A percentile compares a stretch with the other conserved stretches of the same genome.
phyloP scores from a whole-genome alignment of 2,113 vertebrate genomes.

The Turnix velox region DNA sequence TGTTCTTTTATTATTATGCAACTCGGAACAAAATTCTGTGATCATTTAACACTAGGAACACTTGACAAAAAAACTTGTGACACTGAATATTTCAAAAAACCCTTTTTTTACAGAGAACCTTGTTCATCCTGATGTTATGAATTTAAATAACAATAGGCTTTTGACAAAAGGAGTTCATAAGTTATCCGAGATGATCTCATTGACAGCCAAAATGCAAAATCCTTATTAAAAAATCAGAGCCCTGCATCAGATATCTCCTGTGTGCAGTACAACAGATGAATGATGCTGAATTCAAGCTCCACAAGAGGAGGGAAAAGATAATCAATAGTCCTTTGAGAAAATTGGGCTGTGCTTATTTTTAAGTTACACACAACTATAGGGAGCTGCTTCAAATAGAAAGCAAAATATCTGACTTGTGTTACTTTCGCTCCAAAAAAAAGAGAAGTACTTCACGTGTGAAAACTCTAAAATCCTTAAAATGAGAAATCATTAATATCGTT shows the following conservation, averaged over 20 bases:
- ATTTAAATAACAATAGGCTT: background rate
- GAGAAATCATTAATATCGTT: background rate
- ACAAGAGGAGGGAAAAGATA: background rate
- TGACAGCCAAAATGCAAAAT: slow-evolving; percentile 10
- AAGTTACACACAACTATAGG: background rate
- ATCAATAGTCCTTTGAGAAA: background rate
- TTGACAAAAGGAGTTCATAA: background rate
- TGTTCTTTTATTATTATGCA: background rate
- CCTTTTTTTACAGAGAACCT: too few relatives aligned
- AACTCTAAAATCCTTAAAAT: background rate
- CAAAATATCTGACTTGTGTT: background rate
- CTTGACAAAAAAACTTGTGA: background rate
- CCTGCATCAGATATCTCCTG: background rate
- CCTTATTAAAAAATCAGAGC: background rate
- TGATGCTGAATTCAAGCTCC: background rate
- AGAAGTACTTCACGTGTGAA: background rate
- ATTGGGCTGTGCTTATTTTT: background rate
- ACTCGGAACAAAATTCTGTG: background rate
- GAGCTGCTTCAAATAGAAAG: background rate
- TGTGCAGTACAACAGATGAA: background rate
- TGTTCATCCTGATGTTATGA: too few relatives aligned
- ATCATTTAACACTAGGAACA: background rate
- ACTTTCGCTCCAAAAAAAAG: background rate
- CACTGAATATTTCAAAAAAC: too few relatives aligned
- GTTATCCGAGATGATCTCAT: background rate